Base-by-base conservation (phyloP, 2,113 vertebrate species). In the Nesogale talazaci region DNA sequence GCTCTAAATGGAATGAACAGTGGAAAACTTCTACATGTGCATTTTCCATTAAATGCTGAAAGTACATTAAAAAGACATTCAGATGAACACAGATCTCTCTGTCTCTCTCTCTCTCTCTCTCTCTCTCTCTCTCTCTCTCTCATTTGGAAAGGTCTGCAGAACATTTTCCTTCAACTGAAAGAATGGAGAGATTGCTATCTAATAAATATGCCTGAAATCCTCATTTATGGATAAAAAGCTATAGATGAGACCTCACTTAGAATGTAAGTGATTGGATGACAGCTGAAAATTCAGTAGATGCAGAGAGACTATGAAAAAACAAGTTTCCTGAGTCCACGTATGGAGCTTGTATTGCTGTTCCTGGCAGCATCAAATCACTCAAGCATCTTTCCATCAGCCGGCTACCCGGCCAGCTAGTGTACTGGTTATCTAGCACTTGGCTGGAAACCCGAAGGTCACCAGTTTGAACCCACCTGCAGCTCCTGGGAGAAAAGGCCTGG, bases 111-210 rank as follows among this genome's bases (percentile, higher is more conserved):
- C 59, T 29, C 57, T 25, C 10, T 56, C 38, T 65, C 38, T 10
- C n/a, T 34, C 3, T 69, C 14, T 93, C 17, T 82, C 34, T 88
- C 52, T 88, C 80, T 67, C 65, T 67, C 25, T 25, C 42, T 89
- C 34, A 8, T 90, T 6, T 16, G 42, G 31, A 25, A 86, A 57
- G 83, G 1, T 63, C 46, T 2, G 9, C 36, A 61, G 72, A 78
- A 74, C 36, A 56, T 92, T 90, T 94, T 74, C 12, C 31, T 87
- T 42, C 1, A 81, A 46, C 20, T 67, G n/a, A 90, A 94, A 92
- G 57, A 84, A 65, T 86, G 27, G 75, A 59, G 86, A 96, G 86
- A 34, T 23, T 75, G n/a, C 59, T 88, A 12, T 56, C 38, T 79
- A 88, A 29, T 92, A 88, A 38, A 83, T 22, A 52, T 86, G 88